Percentiles rank a stretch among this genome's conserved stretches.
Conservation (phyloP, 2,888 invertebrate genomes). For the Hololepta plana region DNA sequence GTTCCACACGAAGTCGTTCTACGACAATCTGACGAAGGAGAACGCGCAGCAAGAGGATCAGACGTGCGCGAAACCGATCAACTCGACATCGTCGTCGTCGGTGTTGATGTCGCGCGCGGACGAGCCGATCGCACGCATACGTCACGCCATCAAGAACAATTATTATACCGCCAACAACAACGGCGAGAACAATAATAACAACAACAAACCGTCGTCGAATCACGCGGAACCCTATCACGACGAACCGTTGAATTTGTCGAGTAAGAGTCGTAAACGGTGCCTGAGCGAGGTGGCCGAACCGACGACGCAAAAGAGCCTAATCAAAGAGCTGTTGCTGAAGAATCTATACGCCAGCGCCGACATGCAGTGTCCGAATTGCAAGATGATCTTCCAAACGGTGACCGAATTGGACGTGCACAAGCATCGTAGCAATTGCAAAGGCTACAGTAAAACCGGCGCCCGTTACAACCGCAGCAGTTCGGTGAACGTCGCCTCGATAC, state of each 20-base stretch:
- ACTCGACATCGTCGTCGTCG: too few species aligned
- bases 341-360: slow-evolving; percentile 40
- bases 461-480: slow-evolving; percentile 26
- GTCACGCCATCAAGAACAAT: slow-evolving; percentile 12
- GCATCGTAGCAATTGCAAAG: slow-evolving; percentile 56
- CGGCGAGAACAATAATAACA: slow-evolving; percentile 5
- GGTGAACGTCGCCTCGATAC: slow-evolving; percentile 27
- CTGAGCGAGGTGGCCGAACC: slow-evolving; percentile 25
- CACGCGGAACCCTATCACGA: slow-evolving; percentile 18
- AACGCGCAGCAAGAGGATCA: slow-evolving; percentile 25
- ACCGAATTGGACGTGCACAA: slow-evolving; percentile 69
- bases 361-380: slow-evolving; percentile 59
- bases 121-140: too few species aligned
- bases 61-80: slow-evolving; percentile 5
- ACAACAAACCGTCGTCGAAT: slow-evolving; percentile 5
- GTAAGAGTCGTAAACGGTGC: slow-evolving; percentile 24
- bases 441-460: slow-evolving; percentile 24
- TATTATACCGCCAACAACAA: slow-evolving; percentile 7
- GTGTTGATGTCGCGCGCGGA: too few species aligned
- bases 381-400: slow-evolving; percentile 58
- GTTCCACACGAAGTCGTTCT: slow-evolving; percentile 24
- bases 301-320: slow-evolving; percentile 28
- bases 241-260: slow-evolving; percentile 39
- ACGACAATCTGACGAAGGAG: slow-evolving; percentile 17
- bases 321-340: slow-evolving; percentile 64